Conservation (phyloP, 2,113 vertebrate genomes). For the Oryzias javanicus region DNA sequence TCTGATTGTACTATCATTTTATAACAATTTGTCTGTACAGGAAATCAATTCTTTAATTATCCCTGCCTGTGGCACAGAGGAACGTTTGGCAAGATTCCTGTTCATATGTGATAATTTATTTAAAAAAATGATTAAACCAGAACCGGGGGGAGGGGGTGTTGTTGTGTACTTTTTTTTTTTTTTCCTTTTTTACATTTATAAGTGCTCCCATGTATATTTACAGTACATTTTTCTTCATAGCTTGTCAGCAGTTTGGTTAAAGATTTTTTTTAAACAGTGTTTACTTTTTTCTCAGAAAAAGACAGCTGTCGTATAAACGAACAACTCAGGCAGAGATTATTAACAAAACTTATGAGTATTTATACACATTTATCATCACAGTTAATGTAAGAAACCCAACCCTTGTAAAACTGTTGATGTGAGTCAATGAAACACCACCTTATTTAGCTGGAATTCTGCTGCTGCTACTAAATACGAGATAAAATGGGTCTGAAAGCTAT, state of each 20-base stretch:
- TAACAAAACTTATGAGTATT: conserved; percentile 44
- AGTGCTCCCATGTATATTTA: conserved; percentile 1
- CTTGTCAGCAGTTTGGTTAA: conserved; percentile 3
- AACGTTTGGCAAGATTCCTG: conserved; percentile 53
- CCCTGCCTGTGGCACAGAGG: conserved; percentile 32
- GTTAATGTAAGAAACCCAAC: conserved; percentile 29
- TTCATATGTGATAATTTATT: conserved; percentile 50
- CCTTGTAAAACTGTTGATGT: conserved; percentile 33
- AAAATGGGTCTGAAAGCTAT: conserved; percentile 73
- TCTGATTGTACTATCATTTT: conserved; percentile 69
- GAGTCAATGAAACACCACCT: conserved; percentile 51
- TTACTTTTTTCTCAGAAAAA: conserved; percentile 8
- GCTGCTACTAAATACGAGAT: conserved; percentile 73
- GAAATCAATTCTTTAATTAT: conserved; percentile 27
- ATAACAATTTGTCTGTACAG: conserved; percentile 32
- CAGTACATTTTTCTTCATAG: conserved; percentile 6
- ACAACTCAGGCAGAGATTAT: conserved; percentile 28
- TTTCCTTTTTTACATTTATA: neutral
- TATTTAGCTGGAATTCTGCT: conserved; percentile 57
- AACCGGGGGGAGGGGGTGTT: neutral
- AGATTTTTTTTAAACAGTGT: conserved; percentile 15
- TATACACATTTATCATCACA: conserved; percentile 45
- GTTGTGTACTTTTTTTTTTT: too few species aligned
- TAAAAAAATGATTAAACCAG: conserved; percentile 29
- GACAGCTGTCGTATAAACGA: conserved; percentile 32